Base-by-base conservation (phyloP, 2,797 vertebrate genomes). In the Acanthurus lineatus region DNA sequence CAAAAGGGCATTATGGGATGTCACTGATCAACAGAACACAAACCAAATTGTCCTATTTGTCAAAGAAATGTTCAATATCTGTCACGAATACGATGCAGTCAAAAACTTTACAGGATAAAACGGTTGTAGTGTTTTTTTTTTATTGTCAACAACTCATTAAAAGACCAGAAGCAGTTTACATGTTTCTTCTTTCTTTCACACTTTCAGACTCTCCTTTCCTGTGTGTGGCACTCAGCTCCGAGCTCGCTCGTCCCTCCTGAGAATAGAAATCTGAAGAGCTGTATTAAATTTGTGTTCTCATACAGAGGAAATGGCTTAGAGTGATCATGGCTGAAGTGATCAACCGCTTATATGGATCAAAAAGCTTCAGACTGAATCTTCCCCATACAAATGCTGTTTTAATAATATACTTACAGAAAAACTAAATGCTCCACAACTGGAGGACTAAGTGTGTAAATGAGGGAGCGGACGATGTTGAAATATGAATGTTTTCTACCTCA, bases 1-100 rank as follows among this genome's bases (percentile, higher is more conserved):
- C 76, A 81, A 73, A 28, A 78, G 60, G 66, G 40, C 44, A 65
- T 77, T 65, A 58, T 64, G 76, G 79, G 80, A 79, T 61, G 79
- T 75, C 69, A 63, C 67, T 3, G 65, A 69, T 83, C 22, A 71
- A 73, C 61, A 51, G 49, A 32, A 9, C 4, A 2, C 1, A 0
- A 5, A 57, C 69, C 73, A 81, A 72, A 73, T 20, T 22, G 77
- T 25, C 54, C 15, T 20, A 77, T 79, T 73, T 73, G 42, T 82
- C 60, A 59, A 11, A 47, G 7, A 61, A 63, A 63, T 45, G 20
- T 42, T 38, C 5, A 49, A 63, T 17, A 62, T 57, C 28, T 38
- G 42, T 67, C 15, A 19, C 17, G 19, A 51, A 32, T 9, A 3
- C n/a, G 28, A 65, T 22, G 62, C 28, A 45, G 22, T 16, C 1